Evolutionary conservation across 2,888 invertebrate genomes (phyloP).

Genomic region (Tetropium fuscum): DNA sequence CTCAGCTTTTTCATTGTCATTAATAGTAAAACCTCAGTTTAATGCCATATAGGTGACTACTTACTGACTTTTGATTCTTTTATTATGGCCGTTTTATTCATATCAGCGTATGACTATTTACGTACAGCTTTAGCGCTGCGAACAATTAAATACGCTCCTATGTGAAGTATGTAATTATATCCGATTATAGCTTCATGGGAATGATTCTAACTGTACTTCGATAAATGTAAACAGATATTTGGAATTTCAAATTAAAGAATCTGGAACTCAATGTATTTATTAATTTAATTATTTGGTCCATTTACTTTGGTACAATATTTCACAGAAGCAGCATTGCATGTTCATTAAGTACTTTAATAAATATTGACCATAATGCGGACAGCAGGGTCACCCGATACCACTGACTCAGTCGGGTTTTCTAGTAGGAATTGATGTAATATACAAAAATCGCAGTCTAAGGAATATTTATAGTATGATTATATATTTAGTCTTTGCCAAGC

Average conservation of each 20-base stretch:
- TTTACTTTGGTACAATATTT: too few species aligned
- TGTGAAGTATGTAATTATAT: constrained; percentile 1
- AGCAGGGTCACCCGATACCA: too few species aligned
- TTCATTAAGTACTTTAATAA: too few species aligned
- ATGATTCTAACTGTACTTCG: not conserved
- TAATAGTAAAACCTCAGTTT: constrained; percentile 28
- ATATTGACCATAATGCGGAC: too few species aligned
- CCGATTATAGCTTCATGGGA: too few species aligned
- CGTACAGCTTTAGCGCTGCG: too few species aligned
- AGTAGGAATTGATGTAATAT: too few species aligned
- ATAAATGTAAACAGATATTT: not conserved
- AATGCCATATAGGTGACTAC: constrained; percentile 22
- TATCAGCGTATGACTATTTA: constrained; percentile 15
- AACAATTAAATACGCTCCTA: not conserved
- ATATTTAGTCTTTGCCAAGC: too few species aligned
- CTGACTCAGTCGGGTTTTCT: too few species aligned
- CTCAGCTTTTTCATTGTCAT: constrained; percentile 45
- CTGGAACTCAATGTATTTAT: not conserved
- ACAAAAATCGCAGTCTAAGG: too few species aligned
- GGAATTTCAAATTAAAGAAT: not conserved
- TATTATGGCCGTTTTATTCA: constrained; percentile 11
- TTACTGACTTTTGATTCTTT: constrained; percentile 18
- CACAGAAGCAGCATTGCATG: too few species aligned
- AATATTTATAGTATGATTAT: too few species aligned
- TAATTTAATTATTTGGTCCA: not conserved